Conservation (phyloP, 2,797 vertebrate species). For the Podarcis lilfordi region DNA sequence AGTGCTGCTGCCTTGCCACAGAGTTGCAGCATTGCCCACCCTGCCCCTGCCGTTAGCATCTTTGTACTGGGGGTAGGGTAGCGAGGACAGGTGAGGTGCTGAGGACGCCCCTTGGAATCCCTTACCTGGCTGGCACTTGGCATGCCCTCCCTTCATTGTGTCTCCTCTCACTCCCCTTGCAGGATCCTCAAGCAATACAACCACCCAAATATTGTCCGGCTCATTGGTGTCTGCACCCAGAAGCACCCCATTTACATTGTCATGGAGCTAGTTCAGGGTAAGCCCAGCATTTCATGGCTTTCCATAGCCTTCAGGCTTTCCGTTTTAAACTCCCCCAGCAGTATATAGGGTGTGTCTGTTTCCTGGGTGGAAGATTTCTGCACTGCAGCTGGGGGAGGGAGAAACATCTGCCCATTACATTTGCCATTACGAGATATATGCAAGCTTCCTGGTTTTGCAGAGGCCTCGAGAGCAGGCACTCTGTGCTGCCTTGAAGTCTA, state of each 20-base stretch:
- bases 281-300: conserved; percentile 29
- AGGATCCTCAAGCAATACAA: conserved; percentile 97
- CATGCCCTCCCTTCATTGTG: rapidly evolving
- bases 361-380: no score
- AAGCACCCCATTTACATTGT: conserved; percentile 97
- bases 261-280: conserved; percentile 96
- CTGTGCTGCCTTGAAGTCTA: not conserved
- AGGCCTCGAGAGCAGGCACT: not conserved
- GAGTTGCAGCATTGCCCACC: not conserved
- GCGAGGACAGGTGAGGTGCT: not conserved
- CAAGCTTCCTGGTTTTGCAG: not conserved
- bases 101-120: not conserved
- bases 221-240: conserved; percentile 96
- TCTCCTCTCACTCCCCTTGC: not conserved
- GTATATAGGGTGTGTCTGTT: not conserved
- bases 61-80: not conserved
- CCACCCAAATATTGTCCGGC: conserved; percentile 94
- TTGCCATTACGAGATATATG: no score
- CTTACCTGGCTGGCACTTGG: rapidly evolving
- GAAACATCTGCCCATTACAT: no score
- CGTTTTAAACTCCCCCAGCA: not conserved
- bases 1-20: no score
- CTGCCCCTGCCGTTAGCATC: not conserved
- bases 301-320: not conserved
- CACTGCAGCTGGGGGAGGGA: not conserved